Conservation (phyloP, 2,888 invertebrate species). For the Elmis aenea region DNA sequence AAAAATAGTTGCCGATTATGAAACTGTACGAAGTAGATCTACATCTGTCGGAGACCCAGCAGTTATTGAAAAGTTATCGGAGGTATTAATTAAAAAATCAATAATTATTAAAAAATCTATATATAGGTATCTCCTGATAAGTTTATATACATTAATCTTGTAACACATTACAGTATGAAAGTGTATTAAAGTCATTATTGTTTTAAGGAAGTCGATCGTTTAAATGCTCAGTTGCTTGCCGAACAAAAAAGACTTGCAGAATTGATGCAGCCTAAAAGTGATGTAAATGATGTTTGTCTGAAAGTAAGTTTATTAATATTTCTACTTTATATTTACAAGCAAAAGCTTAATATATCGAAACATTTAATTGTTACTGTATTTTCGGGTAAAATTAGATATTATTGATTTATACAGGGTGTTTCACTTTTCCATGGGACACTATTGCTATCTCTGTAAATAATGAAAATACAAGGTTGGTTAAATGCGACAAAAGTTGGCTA, state of each 20-base stretch:
- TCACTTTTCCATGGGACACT: too few relatives aligned
- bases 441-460: too few relatives aligned
- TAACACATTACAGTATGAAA: slow-evolving; percentile 10
- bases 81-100: slow-evolving; percentile 16
- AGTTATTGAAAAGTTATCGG: slow-evolving; percentile 24
- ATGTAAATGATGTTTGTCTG: slow-evolving; percentile 14
- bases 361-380: slow-evolving; percentile 6
- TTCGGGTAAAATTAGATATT: too few relatives aligned
- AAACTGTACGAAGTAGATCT: slow-evolving; percentile 13
- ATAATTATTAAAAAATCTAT: too few relatives aligned
- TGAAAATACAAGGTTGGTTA: too few relatives aligned
- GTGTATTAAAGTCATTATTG: slow-evolving; percentile 2
- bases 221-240: slow-evolving; percentile 30
- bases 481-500: too few relatives aligned
- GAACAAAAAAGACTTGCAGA: slow-evolving; percentile 32
- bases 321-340: slow-evolving; percentile 4
- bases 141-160: too few relatives aligned
- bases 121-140: too few relatives aligned
- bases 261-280: slow-evolving; percentile 12
- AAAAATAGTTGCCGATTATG: slow-evolving; percentile 21
- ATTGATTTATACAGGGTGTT: too few relatives aligned
- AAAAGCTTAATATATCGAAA: neutral
- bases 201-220: slow-evolving; percentile 31
- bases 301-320: slow-evolving; percentile 16
- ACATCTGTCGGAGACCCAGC: slow-evolving; percentile 20